Percentiles rank a stretch among this genome's conserved stretches.
These are phyloP conservation scores for Brachionus rubens DNA, from an alignment of 1,140 invertebrate genomes.

Conservation along the genomic window DNA sequence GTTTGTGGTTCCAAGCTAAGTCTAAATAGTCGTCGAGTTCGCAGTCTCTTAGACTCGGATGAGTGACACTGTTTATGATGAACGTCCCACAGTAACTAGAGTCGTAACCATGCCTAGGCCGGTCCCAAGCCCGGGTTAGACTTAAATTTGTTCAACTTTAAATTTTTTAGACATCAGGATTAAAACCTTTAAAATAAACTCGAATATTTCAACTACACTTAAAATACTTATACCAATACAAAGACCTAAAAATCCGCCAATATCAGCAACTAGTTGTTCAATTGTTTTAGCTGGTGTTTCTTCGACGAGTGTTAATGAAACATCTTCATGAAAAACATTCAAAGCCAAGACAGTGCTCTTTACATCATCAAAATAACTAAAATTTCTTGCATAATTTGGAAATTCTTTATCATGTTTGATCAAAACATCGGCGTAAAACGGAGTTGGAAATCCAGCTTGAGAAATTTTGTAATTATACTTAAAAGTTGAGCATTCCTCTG, in stretches of 20 bases:
- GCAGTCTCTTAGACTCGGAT: no score
- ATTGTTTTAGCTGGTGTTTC: background rate
- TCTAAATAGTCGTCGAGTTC: no score
- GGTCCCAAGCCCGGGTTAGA: no score
- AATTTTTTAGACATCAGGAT: background rate
- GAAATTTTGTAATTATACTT: background rate
- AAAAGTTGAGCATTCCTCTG: slow-evolving; percentile 10
- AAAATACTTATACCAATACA: slow-evolving; percentile 10
- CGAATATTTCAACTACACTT: background rate
- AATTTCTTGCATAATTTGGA: background rate
- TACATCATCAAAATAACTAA: background rate
- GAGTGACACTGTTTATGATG: no score
- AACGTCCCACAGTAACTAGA: no score
- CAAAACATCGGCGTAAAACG: background rate
- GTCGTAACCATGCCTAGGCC: no score
- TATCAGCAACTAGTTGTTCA: background rate
- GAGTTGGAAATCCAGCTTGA: background rate
- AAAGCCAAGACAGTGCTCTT: background rate
- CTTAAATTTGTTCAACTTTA: no score
- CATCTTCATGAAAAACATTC: background rate
- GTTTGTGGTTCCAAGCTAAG: no score
- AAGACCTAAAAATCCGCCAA: background rate
- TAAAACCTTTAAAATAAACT: background rate
- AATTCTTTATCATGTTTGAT: background rate
- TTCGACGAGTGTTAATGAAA: background rate